Evolutionary conservation across 2,888 invertebrate species (phyloP).

Genomic region (Campoletis raptor): DNA sequence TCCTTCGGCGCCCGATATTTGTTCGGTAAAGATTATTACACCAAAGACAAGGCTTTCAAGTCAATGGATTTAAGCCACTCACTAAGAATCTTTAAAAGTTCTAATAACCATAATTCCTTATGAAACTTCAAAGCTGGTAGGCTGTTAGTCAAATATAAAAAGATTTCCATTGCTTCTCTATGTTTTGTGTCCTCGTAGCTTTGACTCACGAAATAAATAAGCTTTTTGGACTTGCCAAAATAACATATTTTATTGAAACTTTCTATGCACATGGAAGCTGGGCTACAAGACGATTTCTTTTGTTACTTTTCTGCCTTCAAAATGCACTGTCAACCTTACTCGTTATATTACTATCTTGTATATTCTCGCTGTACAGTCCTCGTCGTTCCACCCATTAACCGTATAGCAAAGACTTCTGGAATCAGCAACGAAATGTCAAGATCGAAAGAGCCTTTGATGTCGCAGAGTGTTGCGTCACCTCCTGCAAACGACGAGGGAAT

Average conservation of each 20-base stretch:
- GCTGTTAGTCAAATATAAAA: neutral
- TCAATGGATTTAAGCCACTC: neutral
- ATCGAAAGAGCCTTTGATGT: slow-evolving; percentile 49
- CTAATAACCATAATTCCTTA: neutral
- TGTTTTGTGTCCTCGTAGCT: neutral
- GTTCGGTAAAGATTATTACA: neutral
- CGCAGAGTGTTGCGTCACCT: slow-evolving; percentile 17
- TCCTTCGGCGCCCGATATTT: neutral
- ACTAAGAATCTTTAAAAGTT: neutral
- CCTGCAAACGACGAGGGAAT: slow-evolving; percentile 50
- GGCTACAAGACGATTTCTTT: neutral
- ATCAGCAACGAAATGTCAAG: slow-evolving; percentile 28
- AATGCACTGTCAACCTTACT: neutral
- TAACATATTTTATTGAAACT: neutral
- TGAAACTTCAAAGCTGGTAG: neutral
- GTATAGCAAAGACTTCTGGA: slow-evolving; percentile 14
- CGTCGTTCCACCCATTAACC: slow-evolving; percentile 6
- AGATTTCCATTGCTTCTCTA: neutral
- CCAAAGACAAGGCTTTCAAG: neutral
- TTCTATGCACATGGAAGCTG: neutral
- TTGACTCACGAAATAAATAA: neutral
- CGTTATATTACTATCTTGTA: neutral
- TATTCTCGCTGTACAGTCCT: neutral
- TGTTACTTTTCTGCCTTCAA: neutral
- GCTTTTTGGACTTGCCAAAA: neutral